These are phyloP conservation scores for Ellobius talpinus DNA, from an alignment of 2,113 vertebrate species.

Conservation along the genomic window DNA sequence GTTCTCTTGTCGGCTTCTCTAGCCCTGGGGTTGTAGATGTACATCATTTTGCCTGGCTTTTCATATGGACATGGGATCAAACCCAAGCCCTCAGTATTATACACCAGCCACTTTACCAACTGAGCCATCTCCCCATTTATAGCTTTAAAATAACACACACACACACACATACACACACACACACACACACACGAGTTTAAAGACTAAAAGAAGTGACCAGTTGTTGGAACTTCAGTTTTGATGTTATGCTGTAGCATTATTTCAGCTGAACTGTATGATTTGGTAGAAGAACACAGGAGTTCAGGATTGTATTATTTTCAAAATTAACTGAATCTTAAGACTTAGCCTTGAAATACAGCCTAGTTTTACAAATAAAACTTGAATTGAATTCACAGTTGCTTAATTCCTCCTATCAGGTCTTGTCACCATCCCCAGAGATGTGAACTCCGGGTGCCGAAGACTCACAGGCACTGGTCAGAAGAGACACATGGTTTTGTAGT, in stretches of 20 bases:
- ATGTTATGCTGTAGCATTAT: not conserved
- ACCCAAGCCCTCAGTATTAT: not conserved
- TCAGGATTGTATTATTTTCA: constrained; percentile 48
- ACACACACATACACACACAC: not conserved
- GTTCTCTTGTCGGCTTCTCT: not conserved
- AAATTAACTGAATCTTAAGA: constrained; percentile 41
- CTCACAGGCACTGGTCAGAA: not conserved
- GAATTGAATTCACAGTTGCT: not conserved
- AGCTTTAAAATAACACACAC: constrained; percentile 8
- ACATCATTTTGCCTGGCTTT: too few relatives aligned
- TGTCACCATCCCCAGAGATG: not conserved
- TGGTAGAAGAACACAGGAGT: not conserved
- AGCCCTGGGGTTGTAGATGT: too few relatives aligned
- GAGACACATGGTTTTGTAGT: not conserved
- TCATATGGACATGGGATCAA: not conserved
- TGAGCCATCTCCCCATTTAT: not conserved
- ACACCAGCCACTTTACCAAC: not conserved
- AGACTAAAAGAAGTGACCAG: not conserved
- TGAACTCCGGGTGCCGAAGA: not conserved
- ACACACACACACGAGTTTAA: not conserved
- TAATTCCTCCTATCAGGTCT: not conserved
- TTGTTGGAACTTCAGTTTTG: constrained; percentile 19
- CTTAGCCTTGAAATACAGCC: constrained; percentile 22
- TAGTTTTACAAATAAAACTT: constrained; percentile 18
- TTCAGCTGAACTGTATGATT: constrained; percentile 23